Base-by-base conservation (phyloP, 2,797 vertebrate species). In the Sternotherus odoratus region DNA sequence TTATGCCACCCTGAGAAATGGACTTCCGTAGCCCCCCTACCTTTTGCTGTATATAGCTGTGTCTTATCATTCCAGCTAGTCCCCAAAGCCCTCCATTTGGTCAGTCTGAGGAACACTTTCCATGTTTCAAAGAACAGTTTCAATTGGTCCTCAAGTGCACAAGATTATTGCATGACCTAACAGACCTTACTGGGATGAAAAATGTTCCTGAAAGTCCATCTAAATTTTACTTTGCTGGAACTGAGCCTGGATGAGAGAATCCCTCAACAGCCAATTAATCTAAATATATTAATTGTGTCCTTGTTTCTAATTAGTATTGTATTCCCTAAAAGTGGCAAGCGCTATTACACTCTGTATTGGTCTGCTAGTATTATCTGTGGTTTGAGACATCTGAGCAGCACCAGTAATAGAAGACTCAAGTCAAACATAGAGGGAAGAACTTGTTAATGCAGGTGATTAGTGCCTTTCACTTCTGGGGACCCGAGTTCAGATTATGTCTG, bases 201-300 rank as follows among this genome's bases (percentile, higher is more conserved):
- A 87, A 74, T 57, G 50, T 69, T 89, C 49, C 80, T 84, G 82
- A 88, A 88, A 57, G 79, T 93, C 87, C 75, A 89, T 21, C 63
- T 66, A 66, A 36, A n/a, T 91, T 81, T 88, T n/a, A 84, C 93
- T 96, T 95, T n/a, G 10, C 21, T 90, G 36, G 43, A 90, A 72
- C 30, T 79, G 33, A 80, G 87, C 63, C 50, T 84, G 82, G 11
- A 69, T 57, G 2, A n/a, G 33, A 84, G 2, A 36, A 84, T 3
- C 23, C 30, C 24, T 82, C 48, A 75, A 81, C 89, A 72, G 91
- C 36, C 46, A 39, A 8, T 78, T 46, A 56, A 13, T 82, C 19
- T 48, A 93, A 89, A 5, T 51, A 6, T 30, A 77, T 82, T 93
- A 91, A 63, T 90, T 93, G 95, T 86, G 30, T 26, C 88, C 63